phyloP scores from a whole-genome alignment of 2,113 vertebrate species.

The Pygoscelis adeliae region DNA sequence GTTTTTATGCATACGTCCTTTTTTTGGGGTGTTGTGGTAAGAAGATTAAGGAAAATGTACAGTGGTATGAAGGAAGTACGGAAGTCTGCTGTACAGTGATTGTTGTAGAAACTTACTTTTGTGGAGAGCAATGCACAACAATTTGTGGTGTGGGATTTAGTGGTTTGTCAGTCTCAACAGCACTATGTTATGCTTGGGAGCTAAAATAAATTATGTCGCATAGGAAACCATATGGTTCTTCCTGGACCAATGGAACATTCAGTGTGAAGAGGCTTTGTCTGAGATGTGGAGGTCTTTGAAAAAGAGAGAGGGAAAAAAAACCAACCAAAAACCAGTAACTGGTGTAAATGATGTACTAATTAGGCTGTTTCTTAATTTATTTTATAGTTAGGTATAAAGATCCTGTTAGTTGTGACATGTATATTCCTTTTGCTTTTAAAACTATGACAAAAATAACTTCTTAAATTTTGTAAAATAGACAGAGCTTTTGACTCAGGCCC shows the following conservation, averaged over 20 bases:
- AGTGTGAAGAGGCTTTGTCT: neutral
- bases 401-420: neutral
- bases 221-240: neutral
- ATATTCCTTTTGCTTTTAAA: neutral
- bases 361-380: neutral
- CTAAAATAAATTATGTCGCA: neutral
- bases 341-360: neutral
- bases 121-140: neutral
- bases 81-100: neutral
- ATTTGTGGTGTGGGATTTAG: neutral
- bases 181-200: neutral
- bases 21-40: neutral
- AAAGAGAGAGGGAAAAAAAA: neutral
- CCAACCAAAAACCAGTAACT: neutral
- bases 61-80: neutral
- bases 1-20: neutral
- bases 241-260: accelerated
- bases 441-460: neutral
- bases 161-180: neutral
- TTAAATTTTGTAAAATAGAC: slow-evolving; percentile 66
- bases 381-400: neutral
- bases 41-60: neutral
- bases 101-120: neutral
- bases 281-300: neutral
- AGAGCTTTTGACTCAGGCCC: slow-evolving; percentile 76